phyloP scores from a whole-genome alignment of 2,888 invertebrate species.

The Diachrysia chrysitis region DNA sequence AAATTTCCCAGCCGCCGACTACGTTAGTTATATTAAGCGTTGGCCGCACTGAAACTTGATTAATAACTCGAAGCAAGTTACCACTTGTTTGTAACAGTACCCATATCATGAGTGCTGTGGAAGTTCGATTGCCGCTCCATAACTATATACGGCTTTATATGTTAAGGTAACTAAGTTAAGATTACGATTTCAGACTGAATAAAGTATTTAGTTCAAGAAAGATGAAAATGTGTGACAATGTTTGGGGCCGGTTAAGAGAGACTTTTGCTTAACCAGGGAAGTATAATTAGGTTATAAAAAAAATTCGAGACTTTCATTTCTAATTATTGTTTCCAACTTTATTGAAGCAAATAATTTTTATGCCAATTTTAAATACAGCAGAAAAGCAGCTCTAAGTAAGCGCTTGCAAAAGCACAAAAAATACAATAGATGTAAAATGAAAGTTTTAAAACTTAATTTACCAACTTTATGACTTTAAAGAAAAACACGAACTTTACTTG shows the following conservation, averaged over 20 bases:
- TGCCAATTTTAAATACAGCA: not conserved
- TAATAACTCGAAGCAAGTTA: constrained; percentile 45
- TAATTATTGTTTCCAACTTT: too few species aligned
- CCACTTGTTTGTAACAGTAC: constrained; percentile 35
- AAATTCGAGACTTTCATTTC: too few species aligned
- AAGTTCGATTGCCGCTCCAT: constrained; percentile 32
- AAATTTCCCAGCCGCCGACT: constrained; percentile 30
- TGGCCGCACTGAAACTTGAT: constrained; percentile 26
- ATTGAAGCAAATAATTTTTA: not conserved
- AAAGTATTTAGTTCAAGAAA: not conserved
- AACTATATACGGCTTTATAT: constrained; percentile 2
- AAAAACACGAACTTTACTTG: constrained; percentile 30
- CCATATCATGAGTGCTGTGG: constrained; percentile 33
- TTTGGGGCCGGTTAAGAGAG: too few species aligned
- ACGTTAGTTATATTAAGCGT: constrained; percentile 20
- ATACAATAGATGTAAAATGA: not conserved
- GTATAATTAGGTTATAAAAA: too few species aligned
- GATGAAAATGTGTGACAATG: not conserved
- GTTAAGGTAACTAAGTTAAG: not conserved
- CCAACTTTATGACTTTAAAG: not conserved
- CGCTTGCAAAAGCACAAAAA: not conserved
- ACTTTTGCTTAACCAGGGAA: too few species aligned
- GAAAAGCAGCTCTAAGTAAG: too few species aligned
- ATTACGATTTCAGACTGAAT: not conserved
- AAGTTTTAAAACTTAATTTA: constrained; percentile 1